Percentiles rank a stretch among this genome's conserved stretches.
Evolutionary conservation across 2,113 vertebrate genomes (phyloP).

Genomic region (Indicator maculatus): DNA sequence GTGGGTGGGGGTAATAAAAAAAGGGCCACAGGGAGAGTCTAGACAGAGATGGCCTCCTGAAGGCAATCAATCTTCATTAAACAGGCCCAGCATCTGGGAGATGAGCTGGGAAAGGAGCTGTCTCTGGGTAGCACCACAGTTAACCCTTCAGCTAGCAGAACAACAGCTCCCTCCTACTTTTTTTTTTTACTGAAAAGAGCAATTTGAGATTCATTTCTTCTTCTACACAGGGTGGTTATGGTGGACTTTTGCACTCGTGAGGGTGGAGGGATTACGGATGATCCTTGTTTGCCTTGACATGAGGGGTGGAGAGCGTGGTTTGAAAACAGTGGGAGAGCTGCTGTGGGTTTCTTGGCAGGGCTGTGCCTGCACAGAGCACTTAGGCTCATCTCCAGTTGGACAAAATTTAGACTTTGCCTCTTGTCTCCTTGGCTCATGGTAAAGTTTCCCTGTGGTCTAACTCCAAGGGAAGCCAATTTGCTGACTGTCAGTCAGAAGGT

Average conservation of each 20-base stretch:
- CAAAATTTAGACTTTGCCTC: not conserved
- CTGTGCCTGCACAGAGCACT: not conserved
- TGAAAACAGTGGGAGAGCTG: not conserved
- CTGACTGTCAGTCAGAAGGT: not conserved
- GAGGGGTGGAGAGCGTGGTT: not conserved
- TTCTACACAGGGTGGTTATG: not conserved
- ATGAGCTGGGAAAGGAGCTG: not conserved
- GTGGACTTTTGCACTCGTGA: not conserved
- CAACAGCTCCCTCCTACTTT: not conserved
- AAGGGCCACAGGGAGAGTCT: not conserved
- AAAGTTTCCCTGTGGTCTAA: not conserved
- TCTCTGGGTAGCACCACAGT: not conserved
- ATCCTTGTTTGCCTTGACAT: not conserved
- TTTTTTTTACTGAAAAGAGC: not conserved
- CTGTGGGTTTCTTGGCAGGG: not conserved
- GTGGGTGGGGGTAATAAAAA: not conserved
- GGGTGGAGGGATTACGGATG: not conserved
- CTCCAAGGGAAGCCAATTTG: not conserved
- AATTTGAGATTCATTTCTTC: not conserved
- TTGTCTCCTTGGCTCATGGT: not conserved
- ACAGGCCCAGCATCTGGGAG: not conserved
- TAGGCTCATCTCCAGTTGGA: not conserved
- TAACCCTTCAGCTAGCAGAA: not conserved
- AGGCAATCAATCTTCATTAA: slow-evolving; percentile 22
- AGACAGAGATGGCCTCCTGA: slow-evolving; percentile 1